phyloP scores from a whole-genome alignment of 2,113 vertebrate species.

The Prolemur simus region DNA sequence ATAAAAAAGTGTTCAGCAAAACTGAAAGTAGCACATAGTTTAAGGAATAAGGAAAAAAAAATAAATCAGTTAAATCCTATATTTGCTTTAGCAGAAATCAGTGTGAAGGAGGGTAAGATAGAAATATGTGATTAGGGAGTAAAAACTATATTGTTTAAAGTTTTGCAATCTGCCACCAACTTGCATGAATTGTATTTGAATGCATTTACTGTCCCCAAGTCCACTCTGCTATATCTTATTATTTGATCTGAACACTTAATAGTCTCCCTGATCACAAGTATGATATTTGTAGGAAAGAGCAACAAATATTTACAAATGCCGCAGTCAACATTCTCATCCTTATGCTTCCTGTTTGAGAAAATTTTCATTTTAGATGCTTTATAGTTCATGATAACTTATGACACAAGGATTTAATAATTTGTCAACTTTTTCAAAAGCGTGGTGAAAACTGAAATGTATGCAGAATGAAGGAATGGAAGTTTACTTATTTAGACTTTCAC shows the following conservation, averaged over 20 bases:
- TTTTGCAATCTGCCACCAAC: not conserved
- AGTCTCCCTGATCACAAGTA: not conserved
- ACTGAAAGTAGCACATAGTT: not conserved
- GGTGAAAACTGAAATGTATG: not conserved
- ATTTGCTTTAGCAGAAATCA: not conserved
- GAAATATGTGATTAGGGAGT: not conserved
- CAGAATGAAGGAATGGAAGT: not conserved
- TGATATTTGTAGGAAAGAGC: not conserved
- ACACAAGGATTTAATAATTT: not conserved
- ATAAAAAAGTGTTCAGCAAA: not conserved
- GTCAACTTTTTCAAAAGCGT: not conserved
- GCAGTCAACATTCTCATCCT: not conserved
- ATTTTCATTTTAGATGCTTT: not conserved
- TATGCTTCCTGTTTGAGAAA: not conserved
- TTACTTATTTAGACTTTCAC: not conserved
- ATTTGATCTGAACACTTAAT: not conserved
- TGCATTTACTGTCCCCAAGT: not conserved
- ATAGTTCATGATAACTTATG: not conserved
- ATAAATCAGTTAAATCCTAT: not conserved
- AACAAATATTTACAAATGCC: not conserved
- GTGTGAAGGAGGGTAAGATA: not conserved
- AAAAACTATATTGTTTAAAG: not conserved
- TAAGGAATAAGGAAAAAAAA: not conserved
- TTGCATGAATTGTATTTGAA: not conserved
- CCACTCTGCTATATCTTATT: not conserved